Evolutionary conservation across 2,888 invertebrate genomes (phyloP), one percentile per base, ranked within the genome.

Genomic region (Parthenolecanium corni): DNA sequence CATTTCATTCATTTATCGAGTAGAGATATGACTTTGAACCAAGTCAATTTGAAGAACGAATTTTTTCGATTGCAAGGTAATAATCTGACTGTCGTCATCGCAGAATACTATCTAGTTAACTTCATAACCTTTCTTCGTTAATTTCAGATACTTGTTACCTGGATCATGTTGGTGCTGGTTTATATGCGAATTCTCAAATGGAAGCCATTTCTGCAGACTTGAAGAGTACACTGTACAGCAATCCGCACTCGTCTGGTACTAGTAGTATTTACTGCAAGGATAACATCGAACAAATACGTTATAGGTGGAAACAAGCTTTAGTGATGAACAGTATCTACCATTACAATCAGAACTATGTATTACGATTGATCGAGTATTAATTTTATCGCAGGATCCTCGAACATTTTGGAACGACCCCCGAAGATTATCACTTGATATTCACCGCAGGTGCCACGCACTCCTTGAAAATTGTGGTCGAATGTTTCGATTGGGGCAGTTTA

Each of bases 361-460:
- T n/a, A n/a, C n/a, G n/a, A n/a, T n/a, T n/a, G n/a, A 14, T 44
- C 3, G 44, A 14, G 16, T 42, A 16, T n/a, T 24, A 40, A 14
- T 52, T 65, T 47, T 47, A 46, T 56, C 76, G 38, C 70, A 87
- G 89, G 71, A 79, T 95, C 66, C 76, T 96, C n/a, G 78, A 82
- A 64, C 85, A 88, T 73, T 95, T 96, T 71, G 84, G 89, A 67
- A 87, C 92, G 5, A 81, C 80, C 67, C 74, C 81, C 0, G 81
- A 87, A 9, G 84, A 88, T 53, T 96, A 96, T 74, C 80, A 82
- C 64, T 81, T 97, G 1, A 81, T 97, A 67, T 97, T 97, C 71
- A 96, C 95, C n/a, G 83, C 88, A 0, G 92, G 95, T 42, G 85
- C 94, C n/a, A 94, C 96, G 21, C 84, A 83, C 20, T 82, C 90